Percentiles rank a stretch among this genome's conserved stretches.
These are phyloP conservation scores for Steinernema carpocapsae DNA, from an alignment of 2,888 invertebrate species.

Conservation along the genomic window DNA sequence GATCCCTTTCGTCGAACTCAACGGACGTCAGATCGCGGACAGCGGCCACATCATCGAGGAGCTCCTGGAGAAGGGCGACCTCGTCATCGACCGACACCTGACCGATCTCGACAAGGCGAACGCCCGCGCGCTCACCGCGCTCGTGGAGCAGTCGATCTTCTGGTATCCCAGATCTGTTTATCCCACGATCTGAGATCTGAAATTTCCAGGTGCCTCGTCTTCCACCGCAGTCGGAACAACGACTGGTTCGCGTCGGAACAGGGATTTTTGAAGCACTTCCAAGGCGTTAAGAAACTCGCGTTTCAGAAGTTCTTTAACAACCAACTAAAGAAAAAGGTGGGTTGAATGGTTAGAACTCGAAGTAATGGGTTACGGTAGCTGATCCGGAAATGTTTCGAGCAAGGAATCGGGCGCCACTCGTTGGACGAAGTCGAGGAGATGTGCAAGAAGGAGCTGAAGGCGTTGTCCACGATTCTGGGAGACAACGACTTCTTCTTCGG, in stretches of 20 bases:
- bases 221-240: constrained; percentile 50
- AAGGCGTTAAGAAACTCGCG: constrained; percentile 54
- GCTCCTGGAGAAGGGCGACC: constrained; percentile 47
- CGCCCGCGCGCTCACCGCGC: constrained; percentile 51
- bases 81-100: constrained; percentile 47
- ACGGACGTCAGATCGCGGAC: constrained; percentile 91
- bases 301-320: constrained; percentile 49
- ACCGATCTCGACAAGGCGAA: constrained; percentile 49
- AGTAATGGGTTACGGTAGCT: constrained; percentile 41
- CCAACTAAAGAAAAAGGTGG: constrained; percentile 29
- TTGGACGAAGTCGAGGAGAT: constrained; percentile 68
- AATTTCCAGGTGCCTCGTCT: constrained; percentile 43
- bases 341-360: background rate
- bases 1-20: constrained; percentile 90
- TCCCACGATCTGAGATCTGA: background rate
- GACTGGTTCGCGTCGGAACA: constrained; percentile 52
- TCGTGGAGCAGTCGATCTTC: constrained; percentile 57
- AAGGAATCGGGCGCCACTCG: constrained; percentile 70
- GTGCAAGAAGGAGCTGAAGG: constrained; percentile 67
- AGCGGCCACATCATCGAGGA: constrained; percentile 81
- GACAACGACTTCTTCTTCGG: constrained; percentile 56
- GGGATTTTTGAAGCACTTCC: constrained; percentile 49
- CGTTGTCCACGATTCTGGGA: constrained; percentile 69
- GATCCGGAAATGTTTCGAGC: constrained; percentile 46
- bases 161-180: constrained; percentile 43